A percentile compares a stretch with the other conserved stretches of the same genome.
phyloP scores from a whole-genome alignment of 2,113 vertebrate species.

The Corydoras sp. region DNA sequence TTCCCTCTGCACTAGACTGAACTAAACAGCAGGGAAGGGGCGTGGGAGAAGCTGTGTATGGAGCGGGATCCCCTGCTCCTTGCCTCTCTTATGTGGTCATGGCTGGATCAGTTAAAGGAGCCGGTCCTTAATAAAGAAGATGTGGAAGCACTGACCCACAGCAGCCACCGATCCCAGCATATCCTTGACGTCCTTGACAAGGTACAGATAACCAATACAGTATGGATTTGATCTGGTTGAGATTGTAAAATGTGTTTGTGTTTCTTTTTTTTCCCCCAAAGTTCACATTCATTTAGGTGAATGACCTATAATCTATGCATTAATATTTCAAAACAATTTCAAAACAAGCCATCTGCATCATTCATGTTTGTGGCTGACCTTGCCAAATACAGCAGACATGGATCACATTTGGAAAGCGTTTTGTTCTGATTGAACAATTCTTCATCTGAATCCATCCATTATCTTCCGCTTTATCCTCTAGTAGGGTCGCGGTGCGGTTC shows the following conservation, averaged over 20 bases:
- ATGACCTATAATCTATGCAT: too few relatives aligned
- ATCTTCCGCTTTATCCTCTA: too few relatives aligned
- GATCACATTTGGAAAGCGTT: too few relatives aligned
- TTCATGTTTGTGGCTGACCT: too few relatives aligned
- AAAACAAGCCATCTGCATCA: too few relatives aligned
- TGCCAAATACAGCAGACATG: too few relatives aligned
- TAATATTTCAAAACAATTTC: too few relatives aligned
- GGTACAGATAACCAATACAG: constrained; percentile 59
- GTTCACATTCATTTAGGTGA: too few relatives aligned
- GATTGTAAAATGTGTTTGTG: neutral
- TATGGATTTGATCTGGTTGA: neutral
- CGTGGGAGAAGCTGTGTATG: constrained; percentile 83
- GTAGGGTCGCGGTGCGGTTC: too few relatives aligned
- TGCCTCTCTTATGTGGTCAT: constrained; percentile 90
- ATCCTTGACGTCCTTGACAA: constrained; percentile 78
- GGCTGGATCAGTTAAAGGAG: constrained; percentile 93
- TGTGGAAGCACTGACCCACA: constrained; percentile 66
- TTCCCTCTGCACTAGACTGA: constrained; percentile 70
- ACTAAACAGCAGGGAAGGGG: constrained; percentile 83
- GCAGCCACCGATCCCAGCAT: constrained; percentile 58
- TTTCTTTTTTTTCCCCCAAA: neutral
- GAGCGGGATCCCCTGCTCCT: constrained; percentile 86
- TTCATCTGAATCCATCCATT: too few relatives aligned
- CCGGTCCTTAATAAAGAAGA: constrained; percentile 78
- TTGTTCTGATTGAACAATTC: too few relatives aligned